A percentile compares a stretch with the other conserved stretches of the same genome.
Evolutionary conservation across 2,888 invertebrate genomes (phyloP).

Genomic region (Amorpha juglandis): DNA sequence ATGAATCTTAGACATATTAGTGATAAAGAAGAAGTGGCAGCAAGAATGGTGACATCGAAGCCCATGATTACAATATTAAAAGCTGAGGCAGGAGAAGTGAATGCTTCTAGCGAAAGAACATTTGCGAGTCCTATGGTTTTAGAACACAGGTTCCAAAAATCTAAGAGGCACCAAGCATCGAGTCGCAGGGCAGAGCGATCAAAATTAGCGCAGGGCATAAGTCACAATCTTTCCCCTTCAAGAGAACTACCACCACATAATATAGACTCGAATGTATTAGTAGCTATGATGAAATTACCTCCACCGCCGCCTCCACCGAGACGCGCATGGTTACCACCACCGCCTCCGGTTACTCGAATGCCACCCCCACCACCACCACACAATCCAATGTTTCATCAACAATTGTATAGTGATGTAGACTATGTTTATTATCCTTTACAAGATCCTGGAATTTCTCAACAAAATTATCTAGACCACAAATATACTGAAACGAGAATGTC

Average conservation of each 20-base stretch:
- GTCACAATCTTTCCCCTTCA: slow-evolving; percentile 75
- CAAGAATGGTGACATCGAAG: slow-evolving; percentile 90
- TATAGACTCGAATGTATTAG: slow-evolving; percentile 80
- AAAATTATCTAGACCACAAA: slow-evolving; percentile 95
- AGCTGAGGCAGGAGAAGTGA: slow-evolving; percentile 89
- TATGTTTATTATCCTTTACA: slow-evolving; percentile 96
- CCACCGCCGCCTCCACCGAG: slow-evolving; percentile 84
- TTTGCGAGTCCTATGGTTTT: slow-evolving; percentile 80
- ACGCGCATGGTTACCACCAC: slow-evolving; percentile 87
- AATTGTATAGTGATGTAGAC: slow-evolving; percentile 95
- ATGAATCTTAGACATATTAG: slow-evolving; percentile 50
- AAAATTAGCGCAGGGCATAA: slow-evolving; percentile 80
- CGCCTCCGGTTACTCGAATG: slow-evolving; percentile 86
- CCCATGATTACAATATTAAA: slow-evolving; percentile 91
- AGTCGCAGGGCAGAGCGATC: slow-evolving; percentile 87
- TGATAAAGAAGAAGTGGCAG: slow-evolving; percentile 88
- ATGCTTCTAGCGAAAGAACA: slow-evolving; percentile 84
- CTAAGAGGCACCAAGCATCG: slow-evolving; percentile 77
- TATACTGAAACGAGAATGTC: slow-evolving; percentile 88
- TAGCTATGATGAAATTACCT: slow-evolving; percentile 86
- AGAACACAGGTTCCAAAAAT: slow-evolving; percentile 79
- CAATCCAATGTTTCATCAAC: slow-evolving; percentile 94
- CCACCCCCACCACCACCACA: slow-evolving; percentile 91
- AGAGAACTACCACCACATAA: slow-evolving; percentile 68
- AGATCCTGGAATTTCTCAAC: slow-evolving; percentile 94